Conservation (phyloP, 1,140 invertebrate genomes). For the Hyposmocoma kahamanoa region DNA sequence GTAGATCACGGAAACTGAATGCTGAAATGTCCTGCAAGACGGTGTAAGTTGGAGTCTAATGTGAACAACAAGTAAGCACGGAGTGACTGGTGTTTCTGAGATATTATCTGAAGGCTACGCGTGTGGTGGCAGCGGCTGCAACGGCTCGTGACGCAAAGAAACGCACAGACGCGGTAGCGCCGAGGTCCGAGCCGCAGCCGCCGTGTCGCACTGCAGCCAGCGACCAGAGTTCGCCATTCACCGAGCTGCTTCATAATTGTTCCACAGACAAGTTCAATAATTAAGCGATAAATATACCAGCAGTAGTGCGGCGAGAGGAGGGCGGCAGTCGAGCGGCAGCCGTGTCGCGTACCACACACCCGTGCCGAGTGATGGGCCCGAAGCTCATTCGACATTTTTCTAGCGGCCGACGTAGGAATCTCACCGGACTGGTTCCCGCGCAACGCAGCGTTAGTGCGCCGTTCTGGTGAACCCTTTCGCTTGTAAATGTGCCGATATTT, state of each 20-base stretch:
- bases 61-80: constrained; percentile 43
- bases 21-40: constrained; percentile 33
- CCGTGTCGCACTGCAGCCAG: constrained; percentile 36
- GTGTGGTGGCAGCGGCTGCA: constrained; percentile 13
- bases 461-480: constrained; percentile 72
- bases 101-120: constrained; percentile 57
- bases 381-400: constrained; percentile 67
- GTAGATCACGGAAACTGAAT: constrained; percentile 32
- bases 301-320: constrained; percentile 54
- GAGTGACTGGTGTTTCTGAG: constrained; percentile 28
- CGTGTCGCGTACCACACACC: constrained; percentile 59
- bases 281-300: constrained; percentile 71
- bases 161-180: constrained; percentile 60
- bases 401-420: constrained; percentile 69
- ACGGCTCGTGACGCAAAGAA: constrained; percentile 47
- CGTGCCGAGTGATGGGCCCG: constrained; percentile 58
- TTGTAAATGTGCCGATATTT: constrained; percentile 73
- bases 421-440: constrained; percentile 70
- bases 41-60: constrained; percentile 44
- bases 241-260: constrained; percentile 48
- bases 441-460: constrained; percentile 68
- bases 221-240: constrained; percentile 27
- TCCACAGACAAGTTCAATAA: constrained; percentile 68
- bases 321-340: constrained; percentile 63
- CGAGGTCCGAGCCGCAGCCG: constrained; percentile 39